Evolutionary conservation across 2,113 vertebrate genomes (phyloP), one percentile per base, ranked within the genome.

Genomic region (Takifugu flavidus): DNA sequence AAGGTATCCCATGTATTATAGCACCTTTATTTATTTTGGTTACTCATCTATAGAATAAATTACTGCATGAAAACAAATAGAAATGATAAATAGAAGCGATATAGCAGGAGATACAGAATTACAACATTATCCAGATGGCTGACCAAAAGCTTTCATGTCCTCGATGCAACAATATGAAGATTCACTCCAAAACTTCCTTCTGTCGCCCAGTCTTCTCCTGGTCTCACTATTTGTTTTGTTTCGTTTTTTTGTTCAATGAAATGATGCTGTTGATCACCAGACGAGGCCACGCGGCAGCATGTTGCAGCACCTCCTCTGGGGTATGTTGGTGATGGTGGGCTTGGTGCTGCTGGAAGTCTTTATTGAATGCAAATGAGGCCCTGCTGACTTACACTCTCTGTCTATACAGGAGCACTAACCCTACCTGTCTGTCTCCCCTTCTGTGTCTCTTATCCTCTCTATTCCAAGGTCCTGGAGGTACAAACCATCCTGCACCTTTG

Each of bases 281-380:
- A 71, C 53, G 51, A 82, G 72, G 56, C 54, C 53, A 25, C 45
- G 62, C 29, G 13, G 67, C 70, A 73, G 55, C 67, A 62, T 57
- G 51, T 60, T 57, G 28, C 45, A 63, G 50, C 62, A 49, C 57
- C 53, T 77, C 79, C 78, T 70, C 45, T 10, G 74, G 68, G 82
- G 65, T 42, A 15, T 13, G 45, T 29, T 4, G 25, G 77, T 6
- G 70, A 65, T 27, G 76, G 60, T 63, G 65, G 56, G 61, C 66
- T 75, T 0, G 62, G 69, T 66, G 70, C 7, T 6, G 51, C 25
- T 61, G 69, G 58, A 42, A 8, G 72, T 72, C 75, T 78, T 79
- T 69, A 64, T 71, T 75, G 77, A 86, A 89, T 84, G 87, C 75
- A 84, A 87, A 89, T 87, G 65, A 86, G 69, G 15, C 66, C 28